A percentile compares a stretch with the other conserved stretches of the same genome.
phyloP scores from a whole-genome alignment of 2,797 vertebrate species.

The Acanthurus tractus region DNA sequence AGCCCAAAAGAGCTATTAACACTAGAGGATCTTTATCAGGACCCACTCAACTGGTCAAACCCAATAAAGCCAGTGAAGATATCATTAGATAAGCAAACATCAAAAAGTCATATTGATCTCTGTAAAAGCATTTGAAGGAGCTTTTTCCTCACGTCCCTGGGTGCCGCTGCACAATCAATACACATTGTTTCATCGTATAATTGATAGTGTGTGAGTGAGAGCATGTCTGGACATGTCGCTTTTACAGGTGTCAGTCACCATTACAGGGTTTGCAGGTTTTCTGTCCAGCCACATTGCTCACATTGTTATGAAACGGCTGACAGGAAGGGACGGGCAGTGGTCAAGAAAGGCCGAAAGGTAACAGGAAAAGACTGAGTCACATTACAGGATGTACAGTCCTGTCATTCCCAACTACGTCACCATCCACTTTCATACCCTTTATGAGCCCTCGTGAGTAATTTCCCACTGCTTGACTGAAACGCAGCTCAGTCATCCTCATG shows the following conservation, averaged over 20 bases:
- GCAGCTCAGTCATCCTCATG: not conserved
- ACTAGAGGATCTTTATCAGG: not conserved
- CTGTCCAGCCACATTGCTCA: conserved; percentile 66
- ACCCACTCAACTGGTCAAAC: not conserved
- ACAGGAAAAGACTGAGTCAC: conserved; percentile 36
- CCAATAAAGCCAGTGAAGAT: not conserved
- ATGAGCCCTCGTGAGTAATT: conserved; percentile 26
- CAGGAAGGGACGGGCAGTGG: conserved; percentile 1
- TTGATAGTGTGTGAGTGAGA: not conserved
- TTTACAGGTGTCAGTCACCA: conserved; percentile 22
- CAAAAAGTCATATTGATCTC: not conserved
- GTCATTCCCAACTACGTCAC: conserved; percentile 32
- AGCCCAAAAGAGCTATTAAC: too few species aligned
- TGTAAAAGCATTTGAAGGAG: not conserved
- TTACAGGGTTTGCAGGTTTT: not conserved
- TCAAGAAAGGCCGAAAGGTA: not conserved
- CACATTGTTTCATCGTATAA: not conserved
- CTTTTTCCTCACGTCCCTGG: not conserved
- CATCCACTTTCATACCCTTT: conserved; percentile 28
- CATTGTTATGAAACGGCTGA: conserved; percentile 44
- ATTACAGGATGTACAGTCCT: not conserved
- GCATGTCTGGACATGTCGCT: conserved; percentile 63
- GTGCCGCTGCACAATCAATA: not conserved
- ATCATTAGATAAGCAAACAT: not conserved
- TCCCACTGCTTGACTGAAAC: conserved; percentile 15